Evolutionary conservation across 2,797 vertebrate species (phyloP), one percentile per base, ranked within the genome.

Genomic region (Thalassophryne amazonica): DNA sequence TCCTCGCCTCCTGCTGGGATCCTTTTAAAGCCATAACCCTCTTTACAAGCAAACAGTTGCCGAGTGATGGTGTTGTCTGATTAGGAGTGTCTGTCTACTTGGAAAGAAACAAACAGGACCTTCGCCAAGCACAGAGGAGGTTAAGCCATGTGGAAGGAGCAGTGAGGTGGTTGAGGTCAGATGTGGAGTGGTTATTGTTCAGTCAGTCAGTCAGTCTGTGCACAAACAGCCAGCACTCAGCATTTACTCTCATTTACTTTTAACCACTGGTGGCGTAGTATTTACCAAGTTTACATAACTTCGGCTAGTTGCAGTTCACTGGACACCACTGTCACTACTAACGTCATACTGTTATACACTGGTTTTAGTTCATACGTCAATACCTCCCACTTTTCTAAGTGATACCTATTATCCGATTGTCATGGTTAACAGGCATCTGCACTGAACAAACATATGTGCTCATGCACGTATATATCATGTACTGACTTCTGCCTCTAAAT

Each of bases 211-310:
- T 42, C 33, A 50, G 50, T 48, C 43, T 54, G 27, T 17, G 25
- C 58, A 62, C 29, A 12, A 22, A 71, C 58, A 55, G 68, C 34
- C 54, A 60, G 63, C 48, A 73, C 73, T 68, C 76, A 75, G 60
- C 45, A 70, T 61, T 68, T 38, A 62, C 52, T 62, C 72, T 58
- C 56, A 58, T 79, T 79, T 76, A 85, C 70, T 74, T 75, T 69
- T 85, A 70, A 83, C 73, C 81, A 52, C 68, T 51, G 43, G 39
- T 21, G 73, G 46, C 71, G 72, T 66, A 77, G 73, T 85, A 84
- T 87, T 87, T 86, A 86, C 84, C 78, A 81, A 79, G 61, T 73
- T 89, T 84, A 83, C 78, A 73, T 85, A 86, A 87, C 60, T 52
- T 11, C 34, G 43, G 65, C 69, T 69, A 67, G 69, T 69, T 62